A percentile compares a stretch with the other conserved stretches of the same genome.
phyloP scores from a whole-genome alignment of 2,797 vertebrate species.

The Paedocypris micromegethes region DNA sequence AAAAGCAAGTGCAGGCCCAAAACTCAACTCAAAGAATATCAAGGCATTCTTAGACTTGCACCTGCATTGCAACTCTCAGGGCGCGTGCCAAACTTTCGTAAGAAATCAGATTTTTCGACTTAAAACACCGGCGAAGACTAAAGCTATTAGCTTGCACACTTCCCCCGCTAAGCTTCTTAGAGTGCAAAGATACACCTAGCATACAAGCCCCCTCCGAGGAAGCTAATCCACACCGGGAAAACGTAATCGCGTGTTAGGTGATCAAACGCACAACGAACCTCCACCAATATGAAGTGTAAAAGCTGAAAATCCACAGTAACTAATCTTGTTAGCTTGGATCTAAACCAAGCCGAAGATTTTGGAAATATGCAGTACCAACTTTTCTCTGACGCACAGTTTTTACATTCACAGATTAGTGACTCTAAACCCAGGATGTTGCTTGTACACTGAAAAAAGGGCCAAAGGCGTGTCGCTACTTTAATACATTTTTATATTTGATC shows the following conservation, averaged over 20 bases:
- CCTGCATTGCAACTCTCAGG: slow-evolving; percentile 61
- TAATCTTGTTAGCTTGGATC: slow-evolving; percentile 69
- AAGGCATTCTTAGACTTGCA: slow-evolving; percentile 65
- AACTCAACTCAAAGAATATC: slow-evolving; percentile 54
- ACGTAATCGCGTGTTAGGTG: slow-evolving; percentile 69
- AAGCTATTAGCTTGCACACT: slow-evolving; percentile 66
- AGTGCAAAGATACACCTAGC: slow-evolving; percentile 68
- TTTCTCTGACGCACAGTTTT: slow-evolving; percentile 12
- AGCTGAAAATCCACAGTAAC: slow-evolving; percentile 65
- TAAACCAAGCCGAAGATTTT: slow-evolving; percentile 36
- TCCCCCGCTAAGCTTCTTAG: slow-evolving; percentile 72
- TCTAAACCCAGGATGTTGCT: not conserved
- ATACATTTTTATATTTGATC: no score
- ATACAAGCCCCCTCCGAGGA: slow-evolving; percentile 60
- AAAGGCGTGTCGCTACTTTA: no score
- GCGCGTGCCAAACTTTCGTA: slow-evolving; percentile 62
- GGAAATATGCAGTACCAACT: slow-evolving; percentile 19
- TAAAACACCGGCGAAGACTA: slow-evolving; percentile 57
- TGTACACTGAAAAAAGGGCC: not conserved
- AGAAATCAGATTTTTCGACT: slow-evolving; percentile 39
- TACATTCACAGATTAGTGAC: not conserved
- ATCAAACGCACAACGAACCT: slow-evolving; percentile 68
- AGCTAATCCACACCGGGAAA: slow-evolving; percentile 65
- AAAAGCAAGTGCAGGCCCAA: slow-evolving; percentile 49
- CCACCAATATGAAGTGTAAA: slow-evolving; percentile 64